Evolutionary conservation across 2,888 invertebrate genomes (phyloP), one percentile per base, ranked within the genome.

Genomic region (Rotaria sp.): DNA sequence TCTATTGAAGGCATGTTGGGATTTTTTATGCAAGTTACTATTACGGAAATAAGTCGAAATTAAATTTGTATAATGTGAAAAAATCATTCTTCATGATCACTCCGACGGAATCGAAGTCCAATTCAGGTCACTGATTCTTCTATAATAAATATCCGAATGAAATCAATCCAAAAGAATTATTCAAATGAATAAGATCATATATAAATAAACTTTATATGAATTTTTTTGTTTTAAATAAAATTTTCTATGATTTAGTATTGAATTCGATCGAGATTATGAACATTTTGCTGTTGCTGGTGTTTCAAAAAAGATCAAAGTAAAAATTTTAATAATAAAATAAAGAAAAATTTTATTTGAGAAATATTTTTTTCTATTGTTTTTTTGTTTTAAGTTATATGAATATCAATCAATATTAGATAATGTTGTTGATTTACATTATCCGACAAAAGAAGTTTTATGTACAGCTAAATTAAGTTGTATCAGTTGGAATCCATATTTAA

Each of bases 271-370:
- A 91, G 96, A 97, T 91, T 95, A 95, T 90, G 96, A 97, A 92
- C 95, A 94, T 91, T 96, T 97, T 92, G 96, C 96, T 0, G 96
- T 97, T 88, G 96, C 96, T 55, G 96, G 97, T 7, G 96, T 97
- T 24, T 96, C 96, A 0, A 96, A 96, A 90, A 94, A 95, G 87
- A 96, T 97, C 87, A 96, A 96, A 92, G 94, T 92, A 87, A 87
- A 67, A 67, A 50, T 45, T 55, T 52, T 30, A 50, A 48, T 41
- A 75, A 13, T 50, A 18, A 5, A 21, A 13, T 2, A 50, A 24
- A n/a, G 38, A 30, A 18, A 1, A 50, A 45, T 30, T 26, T 45
- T 45, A 50, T 50, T 18, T 15, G 15, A 50, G n/a, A n/a, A 50
- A 15, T 15, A 50, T 50, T 50, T 50, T 18, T 15, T 50, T 50